These are phyloP conservation scores for Lobophora halterata DNA, from an alignment of 2,888 invertebrate genomes.

Conservation along the genomic window DNA sequence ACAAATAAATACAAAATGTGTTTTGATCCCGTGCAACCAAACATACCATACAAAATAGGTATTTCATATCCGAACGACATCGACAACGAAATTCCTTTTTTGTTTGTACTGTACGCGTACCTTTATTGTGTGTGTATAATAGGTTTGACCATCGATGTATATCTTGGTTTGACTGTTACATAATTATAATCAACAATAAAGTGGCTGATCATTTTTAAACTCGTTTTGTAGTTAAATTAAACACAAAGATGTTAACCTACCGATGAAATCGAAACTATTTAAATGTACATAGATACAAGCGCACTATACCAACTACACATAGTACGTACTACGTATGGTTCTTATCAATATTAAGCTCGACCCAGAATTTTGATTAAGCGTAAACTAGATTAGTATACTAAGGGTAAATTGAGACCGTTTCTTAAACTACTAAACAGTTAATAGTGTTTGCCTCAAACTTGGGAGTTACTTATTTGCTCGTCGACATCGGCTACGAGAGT, in stretches of 20 bases:
- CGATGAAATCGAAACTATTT: too few relatives aligned
- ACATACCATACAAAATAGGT: too few relatives aligned
- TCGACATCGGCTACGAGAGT: constrained; percentile 60
- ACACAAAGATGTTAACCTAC: constrained; percentile 41
- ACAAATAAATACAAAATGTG: too few relatives aligned
- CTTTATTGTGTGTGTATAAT: constrained; percentile 26
- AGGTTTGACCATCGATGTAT: too few relatives aligned
- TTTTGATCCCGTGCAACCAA: too few relatives aligned
- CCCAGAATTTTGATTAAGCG: constrained; percentile 74
- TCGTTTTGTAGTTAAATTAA: constrained; percentile 46
- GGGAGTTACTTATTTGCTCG: constrained; percentile 66
- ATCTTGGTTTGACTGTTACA: too few relatives aligned
- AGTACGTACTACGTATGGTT: constrained; percentile 40
- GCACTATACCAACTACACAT: constrained; percentile 44
- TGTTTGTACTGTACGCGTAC: constrained; percentile 18
- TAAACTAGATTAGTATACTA: constrained; percentile 69
- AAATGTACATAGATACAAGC: constrained; percentile 45
- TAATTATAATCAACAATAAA: too few relatives aligned
- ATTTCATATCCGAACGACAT: too few relatives aligned
- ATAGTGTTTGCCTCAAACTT: constrained; percentile 68
- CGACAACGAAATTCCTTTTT: constrained; percentile 21
- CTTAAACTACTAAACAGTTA: constrained; percentile 73
- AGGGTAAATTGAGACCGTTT: constrained; percentile 67
- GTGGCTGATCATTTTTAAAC: too few relatives aligned
- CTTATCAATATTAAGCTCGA: constrained; percentile 58